Percentiles rank a stretch among this genome's conserved stretches.
These are phyloP conservation scores for Psittacula echo DNA, from an alignment of 2,797 vertebrate genomes.

Conservation along the genomic window DNA sequence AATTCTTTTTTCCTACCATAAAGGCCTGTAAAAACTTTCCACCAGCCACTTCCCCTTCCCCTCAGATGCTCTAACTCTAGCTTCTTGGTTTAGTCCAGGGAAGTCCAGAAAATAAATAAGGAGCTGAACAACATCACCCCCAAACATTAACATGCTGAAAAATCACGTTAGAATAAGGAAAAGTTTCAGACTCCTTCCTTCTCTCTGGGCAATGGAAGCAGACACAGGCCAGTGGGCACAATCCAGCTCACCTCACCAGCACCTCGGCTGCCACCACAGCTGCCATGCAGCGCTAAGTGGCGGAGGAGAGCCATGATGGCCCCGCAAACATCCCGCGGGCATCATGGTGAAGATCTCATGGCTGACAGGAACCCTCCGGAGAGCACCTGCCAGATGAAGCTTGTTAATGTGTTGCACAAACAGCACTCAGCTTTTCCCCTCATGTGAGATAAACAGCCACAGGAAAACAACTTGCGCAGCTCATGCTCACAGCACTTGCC, in stretches of 20 bases:
- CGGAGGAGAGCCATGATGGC: rapidly evolving
- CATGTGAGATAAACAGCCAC: neutral
- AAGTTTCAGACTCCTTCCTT: neutral
- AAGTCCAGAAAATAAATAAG: neutral
- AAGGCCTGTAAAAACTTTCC: neutral
- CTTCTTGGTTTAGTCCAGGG: neutral
- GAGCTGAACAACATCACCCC: neutral
- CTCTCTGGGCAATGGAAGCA: rapidly evolving
- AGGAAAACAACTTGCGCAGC: rapidly evolving
- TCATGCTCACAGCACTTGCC: neutral
- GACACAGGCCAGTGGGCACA: rapidly evolving
- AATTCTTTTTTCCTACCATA: neutral
- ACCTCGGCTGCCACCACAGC: neutral
- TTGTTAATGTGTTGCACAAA: neutral
- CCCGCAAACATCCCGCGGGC: neutral
- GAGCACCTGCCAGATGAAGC: neutral
- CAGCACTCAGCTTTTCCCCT: neutral
- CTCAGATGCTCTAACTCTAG: neutral
- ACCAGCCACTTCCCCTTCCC: neutral
- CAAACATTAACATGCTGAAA: neutral
- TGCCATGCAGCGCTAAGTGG: rapidly evolving
- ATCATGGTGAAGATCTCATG: rapidly evolving
- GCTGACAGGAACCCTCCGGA: neutral
- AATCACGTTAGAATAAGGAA: rapidly evolving
- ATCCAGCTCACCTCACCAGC: neutral